Percentiles rank a stretch among this genome's conserved stretches.
Conservation (phyloP, 2,113 vertebrate genomes). For the Progne subis region DNA sequence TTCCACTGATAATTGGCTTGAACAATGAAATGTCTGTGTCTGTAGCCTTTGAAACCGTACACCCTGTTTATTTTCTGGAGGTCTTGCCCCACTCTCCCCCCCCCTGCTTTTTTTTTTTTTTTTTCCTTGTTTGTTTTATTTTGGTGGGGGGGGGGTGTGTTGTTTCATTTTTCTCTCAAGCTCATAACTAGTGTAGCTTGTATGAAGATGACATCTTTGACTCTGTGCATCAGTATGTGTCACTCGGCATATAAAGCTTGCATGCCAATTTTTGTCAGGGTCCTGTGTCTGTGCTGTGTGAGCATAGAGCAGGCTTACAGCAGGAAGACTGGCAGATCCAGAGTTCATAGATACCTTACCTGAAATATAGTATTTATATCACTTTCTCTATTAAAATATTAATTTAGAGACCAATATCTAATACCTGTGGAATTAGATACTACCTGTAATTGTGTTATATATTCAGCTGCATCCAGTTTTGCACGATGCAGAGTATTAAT, state of each 20-base stretch:
- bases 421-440: slow-evolving; percentile 77
- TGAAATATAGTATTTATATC: slow-evolving; percentile 70
- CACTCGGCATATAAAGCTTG: slow-evolving; percentile 77
- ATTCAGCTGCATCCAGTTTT: slow-evolving; percentile 75
- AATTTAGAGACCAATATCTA: slow-evolving; percentile 67
- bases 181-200: slow-evolving; percentile 74
- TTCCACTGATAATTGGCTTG: slow-evolving; percentile 99
- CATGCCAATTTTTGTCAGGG: slow-evolving; percentile 69
- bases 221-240: slow-evolving; percentile 79
- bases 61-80: slow-evolving; percentile 90
- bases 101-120: not conserved
- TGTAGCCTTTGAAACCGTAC: slow-evolving; percentile 96
- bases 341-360: slow-evolving; percentile 53
- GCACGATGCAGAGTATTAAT: slow-evolving; percentile 70
- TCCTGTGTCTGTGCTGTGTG: slow-evolving; percentile 56
- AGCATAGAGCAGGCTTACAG: slow-evolving; percentile 3
- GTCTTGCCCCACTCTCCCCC: slow-evolving; percentile 72
- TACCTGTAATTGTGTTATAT: slow-evolving; percentile 71
- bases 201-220: slow-evolving; percentile 82
- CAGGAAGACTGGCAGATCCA: slow-evolving; percentile 53
- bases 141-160: not conserved
- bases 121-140: not conserved
- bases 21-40: slow-evolving; percentile 99
- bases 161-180: slow-evolving; percentile 59
- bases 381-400: slow-evolving; percentile 73